Evolutionary conservation across 2,888 invertebrate species (phyloP).

Genomic region (Harpagoxenus sublaevis): DNA sequence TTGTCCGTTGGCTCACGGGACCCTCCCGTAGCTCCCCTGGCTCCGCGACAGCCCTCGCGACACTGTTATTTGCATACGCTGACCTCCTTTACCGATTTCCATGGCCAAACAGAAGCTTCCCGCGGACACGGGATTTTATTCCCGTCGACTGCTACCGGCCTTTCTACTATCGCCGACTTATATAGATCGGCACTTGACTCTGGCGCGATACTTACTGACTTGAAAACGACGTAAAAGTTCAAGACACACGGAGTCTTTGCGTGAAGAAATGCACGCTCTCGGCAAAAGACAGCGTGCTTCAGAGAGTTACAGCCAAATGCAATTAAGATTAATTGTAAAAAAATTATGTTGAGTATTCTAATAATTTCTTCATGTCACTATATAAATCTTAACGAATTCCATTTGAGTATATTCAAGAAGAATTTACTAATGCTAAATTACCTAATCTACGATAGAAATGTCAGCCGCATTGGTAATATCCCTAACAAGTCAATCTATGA

Average conservation of each 20-base stretch:
- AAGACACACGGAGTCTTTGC: not conserved
- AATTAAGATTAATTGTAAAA: not conserved
- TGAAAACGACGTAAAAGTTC: conserved; percentile 25
- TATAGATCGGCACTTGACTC: conserved; percentile 3
- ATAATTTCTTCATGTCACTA: not conserved
- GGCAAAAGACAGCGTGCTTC: not conserved
- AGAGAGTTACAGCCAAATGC: not conserved
- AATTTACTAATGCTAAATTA: not conserved
- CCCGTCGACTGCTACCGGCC: conserved; percentile 57
- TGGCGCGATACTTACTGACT: not conserved
- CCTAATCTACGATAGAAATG: not conserved
- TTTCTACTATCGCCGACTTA: not conserved
- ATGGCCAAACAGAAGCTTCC: conserved; percentile 74
- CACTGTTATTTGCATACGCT: conserved; percentile 82
- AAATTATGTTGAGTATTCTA: too few relatives aligned
- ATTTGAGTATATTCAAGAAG: not conserved
- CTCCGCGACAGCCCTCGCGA: conserved; percentile 76
- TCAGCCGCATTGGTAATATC: not conserved
- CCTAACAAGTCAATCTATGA: not conserved
- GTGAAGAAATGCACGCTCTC: not conserved
- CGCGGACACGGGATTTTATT: conserved; percentile 63
- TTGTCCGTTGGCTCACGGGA: conserved; percentile 75
- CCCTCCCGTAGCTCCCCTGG: conserved; percentile 69
- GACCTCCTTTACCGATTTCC: conserved; percentile 80
- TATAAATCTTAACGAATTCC: not conserved